Evolutionary conservation across 2,888 invertebrate species (phyloP), one percentile per base, ranked within the genome.

Genomic region (Spisula solida): DNA sequence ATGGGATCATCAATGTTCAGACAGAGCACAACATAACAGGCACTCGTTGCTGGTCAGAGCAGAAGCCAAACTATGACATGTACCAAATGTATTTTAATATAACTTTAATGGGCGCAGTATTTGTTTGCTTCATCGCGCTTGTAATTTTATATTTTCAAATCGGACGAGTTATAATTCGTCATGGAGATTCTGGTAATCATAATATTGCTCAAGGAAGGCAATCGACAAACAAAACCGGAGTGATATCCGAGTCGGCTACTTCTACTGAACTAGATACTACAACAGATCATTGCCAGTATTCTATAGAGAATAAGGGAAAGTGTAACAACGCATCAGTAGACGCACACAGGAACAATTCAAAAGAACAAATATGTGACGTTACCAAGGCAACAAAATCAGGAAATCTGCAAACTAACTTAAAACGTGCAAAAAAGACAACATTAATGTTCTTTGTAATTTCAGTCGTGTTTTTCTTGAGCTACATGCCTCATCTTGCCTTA

Each of bases 381-480:
- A 20, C 48, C 47, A 48, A 34, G 20, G 16, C 47, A 34, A 14
- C 47, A 16, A 81, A 10, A 48, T 18, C 25, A 81, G 25, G 20
- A 81, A 81, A 51, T 25, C n/a, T 48, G 47, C 48, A 47, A 20
- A 29, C 4, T 20, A 82, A 56, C 29, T 34, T 48, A 25, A 34
- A 70, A 8, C 34, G 47, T 4, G 31, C 83, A 29, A 83, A 88
- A 14, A 90, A 91, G 70, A 93, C 94, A 6, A 94, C 95, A 0
- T 70, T 92, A 12, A 94, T 94, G 86, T 90, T 94, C 0, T 93
- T 94, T 66, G 55, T 92, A 12, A 93, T 95, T 48, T 94, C 95
- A 0, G 25, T 93, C 1, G 93, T 93, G 8, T 95, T 94, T 48
- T 91, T 95, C 8, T 12, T 92, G 0, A 94, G 94, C 83, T 94